phyloP scores from a whole-genome alignment of 2,797 vertebrate species.

The Notolabrus celidotus region DNA sequence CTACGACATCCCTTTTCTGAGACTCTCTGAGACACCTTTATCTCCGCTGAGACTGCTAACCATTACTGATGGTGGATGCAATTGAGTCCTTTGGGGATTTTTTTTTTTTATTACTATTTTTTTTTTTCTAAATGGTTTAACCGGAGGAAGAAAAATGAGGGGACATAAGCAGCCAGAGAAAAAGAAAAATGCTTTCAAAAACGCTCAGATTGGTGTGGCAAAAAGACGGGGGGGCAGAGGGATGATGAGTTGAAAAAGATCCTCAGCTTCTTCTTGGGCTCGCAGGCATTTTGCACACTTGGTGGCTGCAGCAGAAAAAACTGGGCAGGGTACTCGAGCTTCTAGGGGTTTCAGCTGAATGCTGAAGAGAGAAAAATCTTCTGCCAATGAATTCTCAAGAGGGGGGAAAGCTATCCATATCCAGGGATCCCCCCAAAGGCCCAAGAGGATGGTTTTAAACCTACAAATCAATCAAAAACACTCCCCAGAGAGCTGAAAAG shows the following conservation, averaged over 20 bases:
- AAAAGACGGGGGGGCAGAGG: slow-evolving; percentile 49
- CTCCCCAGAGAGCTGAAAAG: slow-evolving; percentile 75
- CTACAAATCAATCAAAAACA: slow-evolving; percentile 83
- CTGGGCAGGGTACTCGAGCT: slow-evolving; percentile 48
- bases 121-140: slow-evolving; percentile 51
- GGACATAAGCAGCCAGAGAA: slow-evolving; percentile 51
- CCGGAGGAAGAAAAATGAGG: slow-evolving; percentile 51
- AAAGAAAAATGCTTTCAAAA: slow-evolving; percentile 56
- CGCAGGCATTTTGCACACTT: slow-evolving; percentile 51
- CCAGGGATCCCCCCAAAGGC: slow-evolving; percentile 76
- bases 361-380: slow-evolving; percentile 77
- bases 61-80: slow-evolving; percentile 69
- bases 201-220: slow-evolving; percentile 34
- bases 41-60: slow-evolving; percentile 80
- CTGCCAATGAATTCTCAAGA: slow-evolving; percentile 71
- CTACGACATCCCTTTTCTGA: slow-evolving; percentile 78
- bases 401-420: slow-evolving; percentile 73
- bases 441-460: slow-evolving; percentile 76
- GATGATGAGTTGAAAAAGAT: slow-evolving; percentile 57
- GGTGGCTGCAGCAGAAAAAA: slow-evolving; percentile 55
- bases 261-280: slow-evolving; percentile 75
- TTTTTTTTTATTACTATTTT: slow-evolving; percentile 43
- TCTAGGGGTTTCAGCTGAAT: slow-evolving; percentile 62
- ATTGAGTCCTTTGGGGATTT: slow-evolving; percentile 69
- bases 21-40: slow-evolving; percentile 75